A percentile compares a stretch with the other conserved stretches of the same genome.
Evolutionary conservation across 2,888 invertebrate genomes (phyloP).

Genomic region (Heteropelma amictum): DNA sequence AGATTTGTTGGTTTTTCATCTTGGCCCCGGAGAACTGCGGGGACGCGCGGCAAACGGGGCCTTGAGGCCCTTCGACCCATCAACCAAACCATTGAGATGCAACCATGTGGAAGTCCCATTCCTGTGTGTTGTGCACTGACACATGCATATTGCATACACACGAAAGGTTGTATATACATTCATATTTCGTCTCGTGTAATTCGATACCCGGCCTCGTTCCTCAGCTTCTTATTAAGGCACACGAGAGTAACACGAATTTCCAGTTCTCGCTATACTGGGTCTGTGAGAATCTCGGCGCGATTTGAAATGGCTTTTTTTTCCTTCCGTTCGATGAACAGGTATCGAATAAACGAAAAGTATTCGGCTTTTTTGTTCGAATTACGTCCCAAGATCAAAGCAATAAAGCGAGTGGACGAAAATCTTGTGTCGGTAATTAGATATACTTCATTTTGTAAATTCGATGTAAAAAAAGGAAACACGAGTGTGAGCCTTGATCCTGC

Average conservation of each 20-base stretch:
- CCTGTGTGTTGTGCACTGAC: conserved; percentile 53
- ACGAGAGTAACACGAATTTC: conserved; percentile 38
- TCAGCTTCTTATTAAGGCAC: conserved; percentile 26
- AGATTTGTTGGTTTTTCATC: conserved; percentile 72
- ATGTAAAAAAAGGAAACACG: no score
- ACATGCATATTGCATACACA: background rate
- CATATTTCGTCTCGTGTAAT: conserved; percentile 60
- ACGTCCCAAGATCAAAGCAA: no score
- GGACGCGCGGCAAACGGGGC: conserved; percentile 49
- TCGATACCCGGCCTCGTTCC: conserved; percentile 62
- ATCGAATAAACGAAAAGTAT: no score
- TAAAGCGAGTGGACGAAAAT: no score
- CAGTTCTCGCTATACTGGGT: conserved; percentile 31
- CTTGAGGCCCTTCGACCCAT: conserved; percentile 64
- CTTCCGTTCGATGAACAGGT: no score
- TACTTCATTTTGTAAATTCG: no score
- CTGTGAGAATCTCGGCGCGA: conserved; percentile 4
- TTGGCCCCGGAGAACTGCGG: conserved; percentile 52
- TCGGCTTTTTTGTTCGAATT: no score
- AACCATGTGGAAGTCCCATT: conserved; percentile 74
- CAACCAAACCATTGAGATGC: conserved; percentile 70
- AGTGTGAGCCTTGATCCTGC: no score
- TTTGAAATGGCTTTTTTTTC: background rate
- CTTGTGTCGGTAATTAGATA: no score
- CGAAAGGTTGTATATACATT: background rate